These are phyloP conservation scores for Galaxias olidus DNA, from an alignment of 2,797 vertebrate genomes.

Conservation along the genomic window DNA sequence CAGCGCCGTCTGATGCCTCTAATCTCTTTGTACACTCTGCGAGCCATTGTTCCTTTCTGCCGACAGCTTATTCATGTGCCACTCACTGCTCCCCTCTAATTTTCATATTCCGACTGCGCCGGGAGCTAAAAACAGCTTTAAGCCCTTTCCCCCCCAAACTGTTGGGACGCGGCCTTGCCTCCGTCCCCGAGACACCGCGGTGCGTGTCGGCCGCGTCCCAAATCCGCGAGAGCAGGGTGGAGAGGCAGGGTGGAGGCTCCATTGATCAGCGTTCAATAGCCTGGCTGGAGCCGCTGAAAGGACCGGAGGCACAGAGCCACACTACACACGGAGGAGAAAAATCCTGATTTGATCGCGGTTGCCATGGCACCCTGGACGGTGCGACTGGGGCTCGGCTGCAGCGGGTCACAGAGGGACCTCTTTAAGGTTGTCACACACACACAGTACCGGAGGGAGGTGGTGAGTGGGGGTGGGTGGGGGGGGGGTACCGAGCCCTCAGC, in stretches of 20 bases:
- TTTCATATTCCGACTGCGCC: slow-evolving; percentile 63
- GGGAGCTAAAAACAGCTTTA: slow-evolving; percentile 58
- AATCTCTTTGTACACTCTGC: slow-evolving; percentile 66
- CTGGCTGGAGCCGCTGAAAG: no score
- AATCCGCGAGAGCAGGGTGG: no score
- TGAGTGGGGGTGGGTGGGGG: no score
- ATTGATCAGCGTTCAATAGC: no score
- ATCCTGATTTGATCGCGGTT: slow-evolving; percentile 77
- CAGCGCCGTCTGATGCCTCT: slow-evolving; percentile 64
- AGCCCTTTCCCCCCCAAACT: slow-evolving; percentile 47
- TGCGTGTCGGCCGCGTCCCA: no score
- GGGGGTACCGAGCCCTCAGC: no score
- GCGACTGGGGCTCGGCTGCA: slow-evolving; percentile 32
- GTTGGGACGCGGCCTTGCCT: slow-evolving; percentile 38
- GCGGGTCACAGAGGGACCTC: slow-evolving; percentile 28
- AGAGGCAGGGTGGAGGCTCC: no score
- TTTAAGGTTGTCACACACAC: no score
- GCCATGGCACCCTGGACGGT: slow-evolving; percentile 66
- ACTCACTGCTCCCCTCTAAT: slow-evolving; percentile 66
- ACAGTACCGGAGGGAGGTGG: no score
- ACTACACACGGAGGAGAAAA: slow-evolving; percentile 45
- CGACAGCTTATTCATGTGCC: slow-evolving; percentile 70
- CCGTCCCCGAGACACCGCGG: background rate
- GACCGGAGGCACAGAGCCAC: no score
- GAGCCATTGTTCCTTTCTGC: slow-evolving; percentile 67